A percentile compares a stretch with the other conserved stretches of the same genome.
Evolutionary conservation across 2,888 invertebrate species (phyloP).

Genomic region (Perizoma affinitatum): DNA sequence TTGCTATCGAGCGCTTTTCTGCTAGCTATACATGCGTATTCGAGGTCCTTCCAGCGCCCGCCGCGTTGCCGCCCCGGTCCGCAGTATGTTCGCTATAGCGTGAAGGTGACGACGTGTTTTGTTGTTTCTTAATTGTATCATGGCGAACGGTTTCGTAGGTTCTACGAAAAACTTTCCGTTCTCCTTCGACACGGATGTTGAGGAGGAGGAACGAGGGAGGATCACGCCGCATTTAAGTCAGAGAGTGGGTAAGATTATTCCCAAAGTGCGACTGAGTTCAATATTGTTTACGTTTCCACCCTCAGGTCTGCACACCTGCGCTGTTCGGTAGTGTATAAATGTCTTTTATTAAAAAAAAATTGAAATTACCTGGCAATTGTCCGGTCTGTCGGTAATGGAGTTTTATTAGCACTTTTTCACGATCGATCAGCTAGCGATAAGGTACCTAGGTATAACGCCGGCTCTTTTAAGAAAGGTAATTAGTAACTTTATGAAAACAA

Average conservation of each 20-base stretch:
- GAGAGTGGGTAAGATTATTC: slow-evolving; percentile 59
- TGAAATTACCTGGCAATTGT: slow-evolving; percentile 8
- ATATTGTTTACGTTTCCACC: slow-evolving; percentile 48
- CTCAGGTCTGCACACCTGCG: slow-evolving; percentile 22
- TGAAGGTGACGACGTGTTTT: slow-evolving; percentile 30
- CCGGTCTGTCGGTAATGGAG: too few species aligned
- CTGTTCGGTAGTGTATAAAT: slow-evolving; percentile 2
- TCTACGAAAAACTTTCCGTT: slow-evolving; percentile 80
- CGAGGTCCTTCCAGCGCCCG: slow-evolving; percentile 42
- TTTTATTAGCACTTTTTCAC: too few species aligned
- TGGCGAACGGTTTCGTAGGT: slow-evolving; percentile 77
- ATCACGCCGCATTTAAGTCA: slow-evolving; percentile 65
- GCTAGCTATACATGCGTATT: slow-evolving; percentile 27
- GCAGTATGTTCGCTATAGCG: slow-evolving; percentile 33
- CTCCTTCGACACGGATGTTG: slow-evolving; percentile 77
- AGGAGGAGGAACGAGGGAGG: slow-evolving; percentile 64
- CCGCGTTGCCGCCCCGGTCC: slow-evolving; percentile 41
- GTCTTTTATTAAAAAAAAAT: slow-evolving; percentile 4
- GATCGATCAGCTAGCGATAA: too few species aligned
- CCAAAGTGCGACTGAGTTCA: slow-evolving; percentile 16
- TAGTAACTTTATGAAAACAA: too few species aligned
- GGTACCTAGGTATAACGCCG: too few species aligned
- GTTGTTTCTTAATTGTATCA: slow-evolving; percentile 42
- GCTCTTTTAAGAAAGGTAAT: too few species aligned
- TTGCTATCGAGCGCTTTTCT: slow-evolving; percentile 43